Evolutionary conservation across 2,888 invertebrate species (phyloP).

Genomic region (Spatulosminthurus flaviceps): DNA sequence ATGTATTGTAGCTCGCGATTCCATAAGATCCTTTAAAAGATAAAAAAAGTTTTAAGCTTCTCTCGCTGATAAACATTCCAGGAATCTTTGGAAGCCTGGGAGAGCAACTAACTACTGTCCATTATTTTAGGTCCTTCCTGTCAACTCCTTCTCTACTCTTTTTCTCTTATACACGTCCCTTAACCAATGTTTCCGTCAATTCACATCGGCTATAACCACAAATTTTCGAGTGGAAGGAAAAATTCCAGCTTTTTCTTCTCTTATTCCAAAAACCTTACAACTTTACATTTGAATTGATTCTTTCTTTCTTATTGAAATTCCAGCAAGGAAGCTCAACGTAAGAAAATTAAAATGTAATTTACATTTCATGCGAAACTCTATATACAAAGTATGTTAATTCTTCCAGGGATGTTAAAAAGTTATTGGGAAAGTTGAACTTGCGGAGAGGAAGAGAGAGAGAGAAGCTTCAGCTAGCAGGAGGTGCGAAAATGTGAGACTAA

Average conservation of each 20-base stretch:
- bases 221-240: too few species aligned
- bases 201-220: too few species aligned
- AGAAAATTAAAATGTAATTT: too few species aligned
- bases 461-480: conserved; percentile 48
- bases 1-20: background rate
- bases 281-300: too few species aligned
- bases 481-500: conserved; percentile 61
- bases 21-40: background rate
- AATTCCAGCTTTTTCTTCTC: too few species aligned
- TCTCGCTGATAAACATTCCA: conserved; percentile 10
- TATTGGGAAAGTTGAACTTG: background rate
- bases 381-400: too few species aligned
- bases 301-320: too few species aligned
- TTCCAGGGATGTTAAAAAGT: too few species aligned
- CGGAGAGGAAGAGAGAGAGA: background rate
- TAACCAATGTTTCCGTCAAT: too few species aligned
- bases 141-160: background rate
- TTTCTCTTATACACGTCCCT: background rate
- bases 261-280: too few species aligned
- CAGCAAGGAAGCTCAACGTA: too few species aligned
- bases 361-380: too few species aligned
- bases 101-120: background rate
- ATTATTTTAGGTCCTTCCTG: conserved; percentile 13
- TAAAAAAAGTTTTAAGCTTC: background rate
- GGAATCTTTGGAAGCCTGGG: background rate